These are phyloP conservation scores for Platorchestia sp. DNA, from an alignment of 1,140 invertebrate species.

Conservation along the genomic window DNA sequence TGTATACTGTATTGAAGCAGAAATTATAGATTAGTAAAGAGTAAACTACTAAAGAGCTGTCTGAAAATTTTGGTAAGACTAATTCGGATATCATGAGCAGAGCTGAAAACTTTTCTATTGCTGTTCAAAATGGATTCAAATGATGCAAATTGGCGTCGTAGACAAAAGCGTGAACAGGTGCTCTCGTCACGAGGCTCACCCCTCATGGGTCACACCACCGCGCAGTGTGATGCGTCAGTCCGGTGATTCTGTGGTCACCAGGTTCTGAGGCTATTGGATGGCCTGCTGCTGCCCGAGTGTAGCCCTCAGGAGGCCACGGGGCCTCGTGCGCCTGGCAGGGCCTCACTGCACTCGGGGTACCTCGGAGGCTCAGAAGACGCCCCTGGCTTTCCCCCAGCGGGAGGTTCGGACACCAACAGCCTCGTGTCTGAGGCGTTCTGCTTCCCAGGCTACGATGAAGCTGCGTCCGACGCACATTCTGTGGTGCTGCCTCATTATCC, in stretches of 20 bases:
- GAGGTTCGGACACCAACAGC: conserved; percentile 15
- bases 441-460: conserved; percentile 21
- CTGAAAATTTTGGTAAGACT: too few species aligned
- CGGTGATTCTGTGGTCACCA: background rate
- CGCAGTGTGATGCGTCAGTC: background rate
- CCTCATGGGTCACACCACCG: background rate
- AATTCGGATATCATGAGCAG: too few species aligned
- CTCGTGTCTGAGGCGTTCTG: conserved; percentile 18
- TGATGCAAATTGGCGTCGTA: too few species aligned
- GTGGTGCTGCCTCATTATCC: background rate
- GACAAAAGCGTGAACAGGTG: too few species aligned
- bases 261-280: conserved; percentile 27
- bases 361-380: background rate
- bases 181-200: too few species aligned
- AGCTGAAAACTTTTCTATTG: too few species aligned
- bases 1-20: too few species aligned
- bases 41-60: too few species aligned
- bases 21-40: too few species aligned
- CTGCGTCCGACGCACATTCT: conserved; percentile 23
- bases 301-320: background rate
- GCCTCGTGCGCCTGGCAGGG: background rate
- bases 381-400: background rate
- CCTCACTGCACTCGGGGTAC: conserved; percentile 40
- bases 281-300: background rate
- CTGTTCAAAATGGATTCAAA: too few species aligned